phyloP scores from a whole-genome alignment of 2,797 vertebrate genomes.

The Alauda arvensis region DNA sequence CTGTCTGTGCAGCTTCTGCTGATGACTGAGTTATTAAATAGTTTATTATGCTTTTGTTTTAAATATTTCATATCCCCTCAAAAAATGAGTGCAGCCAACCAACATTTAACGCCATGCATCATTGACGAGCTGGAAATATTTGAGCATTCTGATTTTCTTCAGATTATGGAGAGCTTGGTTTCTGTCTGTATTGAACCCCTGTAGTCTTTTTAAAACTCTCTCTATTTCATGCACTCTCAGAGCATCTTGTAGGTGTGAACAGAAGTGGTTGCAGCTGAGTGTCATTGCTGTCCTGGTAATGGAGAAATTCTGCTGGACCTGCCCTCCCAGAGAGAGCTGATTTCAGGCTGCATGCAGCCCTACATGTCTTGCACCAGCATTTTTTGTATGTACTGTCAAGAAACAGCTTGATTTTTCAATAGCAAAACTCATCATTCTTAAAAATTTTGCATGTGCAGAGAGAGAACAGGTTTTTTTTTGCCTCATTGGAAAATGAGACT shows the following conservation, averaged over 20 bases:
- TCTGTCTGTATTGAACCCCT: neutral
- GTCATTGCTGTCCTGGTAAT: neutral
- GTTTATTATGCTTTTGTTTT: neutral
- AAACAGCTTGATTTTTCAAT: neutral
- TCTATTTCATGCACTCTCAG: neutral
- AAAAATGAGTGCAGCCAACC: neutral
- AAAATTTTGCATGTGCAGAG: neutral
- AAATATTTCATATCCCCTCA: neutral
- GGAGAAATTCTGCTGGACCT: neutral
- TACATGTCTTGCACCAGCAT: neutral
- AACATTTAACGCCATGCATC: neutral
- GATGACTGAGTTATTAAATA: neutral
- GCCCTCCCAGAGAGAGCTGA: neutral
- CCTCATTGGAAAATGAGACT: neutral
- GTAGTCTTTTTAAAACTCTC: neutral
- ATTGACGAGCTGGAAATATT: neutral
- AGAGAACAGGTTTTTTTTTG: accelerated
- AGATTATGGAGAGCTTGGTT: neutral
- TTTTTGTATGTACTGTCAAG: neutral
- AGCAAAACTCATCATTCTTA: neutral
- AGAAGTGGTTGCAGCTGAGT: neutral
- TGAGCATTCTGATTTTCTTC: neutral
- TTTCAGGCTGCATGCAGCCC: neutral
- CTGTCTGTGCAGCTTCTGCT: neutral
- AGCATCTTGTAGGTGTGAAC: neutral